Conservation (phyloP, 2,797 vertebrate species). For the Neopelma chrysocephalum region DNA sequence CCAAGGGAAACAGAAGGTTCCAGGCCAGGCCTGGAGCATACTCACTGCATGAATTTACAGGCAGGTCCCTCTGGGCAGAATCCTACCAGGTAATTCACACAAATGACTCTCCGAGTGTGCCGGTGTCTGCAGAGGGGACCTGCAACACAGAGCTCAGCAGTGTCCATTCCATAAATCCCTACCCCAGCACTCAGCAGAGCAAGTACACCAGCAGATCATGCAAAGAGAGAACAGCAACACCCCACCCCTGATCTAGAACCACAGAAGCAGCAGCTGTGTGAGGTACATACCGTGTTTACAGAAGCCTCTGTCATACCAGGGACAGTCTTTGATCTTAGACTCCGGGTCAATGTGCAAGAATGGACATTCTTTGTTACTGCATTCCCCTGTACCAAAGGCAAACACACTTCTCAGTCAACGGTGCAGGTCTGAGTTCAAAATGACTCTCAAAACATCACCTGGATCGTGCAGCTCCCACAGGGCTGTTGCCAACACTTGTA, state of each 20-base stretch:
- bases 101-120: conserved; percentile 96
- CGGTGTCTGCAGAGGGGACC: conserved; percentile 96
- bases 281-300: conserved; percentile 92
- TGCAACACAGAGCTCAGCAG: conserved; percentile 67
- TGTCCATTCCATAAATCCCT: rapidly evolving
- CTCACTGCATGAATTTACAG: conserved; percentile 99
- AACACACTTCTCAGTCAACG: neutral
- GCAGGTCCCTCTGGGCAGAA: conserved; percentile 96
- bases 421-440: neutral
- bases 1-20: neutral
- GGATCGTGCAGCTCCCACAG: neutral
- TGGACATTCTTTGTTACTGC: conserved; percentile 99
- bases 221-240: neutral
- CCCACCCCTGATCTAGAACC: neutral
- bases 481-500: neutral
- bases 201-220: neutral
- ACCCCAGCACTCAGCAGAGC: neutral
- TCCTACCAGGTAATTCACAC: conserved; percentile 96
- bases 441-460: neutral
- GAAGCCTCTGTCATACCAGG: conserved; percentile 99
- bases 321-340: conserved; percentile 99
- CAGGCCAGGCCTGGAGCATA: conserved; percentile 41
- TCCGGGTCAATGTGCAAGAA: conserved; percentile 98
- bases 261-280: neutral
- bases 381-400: conserved; percentile 85